A percentile compares a stretch with the other conserved stretches of the same genome.
Conservation (phyloP, 1,140 invertebrate species). For the Tenebrio molitor region DNA sequence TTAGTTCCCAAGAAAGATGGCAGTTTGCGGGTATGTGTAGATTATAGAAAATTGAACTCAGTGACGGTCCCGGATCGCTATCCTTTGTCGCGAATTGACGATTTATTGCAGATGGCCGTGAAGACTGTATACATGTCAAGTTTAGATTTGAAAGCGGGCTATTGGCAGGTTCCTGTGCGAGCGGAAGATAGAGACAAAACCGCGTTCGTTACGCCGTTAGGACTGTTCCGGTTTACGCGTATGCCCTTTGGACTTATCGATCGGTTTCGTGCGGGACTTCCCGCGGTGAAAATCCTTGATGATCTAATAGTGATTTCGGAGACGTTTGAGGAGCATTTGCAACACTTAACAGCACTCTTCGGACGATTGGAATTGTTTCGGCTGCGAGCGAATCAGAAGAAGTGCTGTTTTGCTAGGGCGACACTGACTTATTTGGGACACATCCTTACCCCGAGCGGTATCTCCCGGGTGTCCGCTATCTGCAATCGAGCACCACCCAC, state of each 20-base stretch:
- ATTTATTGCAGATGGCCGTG: constrained; percentile 65
- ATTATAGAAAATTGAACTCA: constrained; percentile 66
- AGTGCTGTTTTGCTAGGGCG: no score
- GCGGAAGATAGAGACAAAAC: background rate
- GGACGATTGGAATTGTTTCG: no score
- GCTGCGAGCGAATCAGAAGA: no score
- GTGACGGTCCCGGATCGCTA: constrained; percentile 64
- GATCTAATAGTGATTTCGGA: constrained; percentile 65
- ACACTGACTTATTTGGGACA: no score
- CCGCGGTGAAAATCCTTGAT: constrained; percentile 65
- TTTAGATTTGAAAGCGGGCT: background rate
- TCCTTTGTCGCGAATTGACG: constrained; percentile 69
- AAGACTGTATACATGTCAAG: constrained; percentile 38
- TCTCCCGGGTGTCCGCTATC: no score
- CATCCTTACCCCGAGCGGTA: no score
- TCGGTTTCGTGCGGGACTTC: constrained; percentile 46
- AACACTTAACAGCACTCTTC: no score
- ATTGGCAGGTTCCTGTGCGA: constrained; percentile 14
- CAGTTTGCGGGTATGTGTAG: constrained; percentile 65
- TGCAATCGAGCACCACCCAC: no score
- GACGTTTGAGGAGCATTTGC: constrained; percentile 59
- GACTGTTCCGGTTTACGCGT: background rate
- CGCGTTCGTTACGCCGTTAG: background rate
- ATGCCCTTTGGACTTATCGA: constrained; percentile 64
- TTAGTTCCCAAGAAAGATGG: constrained; percentile 69